Conservation (phyloP, 2,113 vertebrate genomes). For the Eulemur macaco region DNA sequence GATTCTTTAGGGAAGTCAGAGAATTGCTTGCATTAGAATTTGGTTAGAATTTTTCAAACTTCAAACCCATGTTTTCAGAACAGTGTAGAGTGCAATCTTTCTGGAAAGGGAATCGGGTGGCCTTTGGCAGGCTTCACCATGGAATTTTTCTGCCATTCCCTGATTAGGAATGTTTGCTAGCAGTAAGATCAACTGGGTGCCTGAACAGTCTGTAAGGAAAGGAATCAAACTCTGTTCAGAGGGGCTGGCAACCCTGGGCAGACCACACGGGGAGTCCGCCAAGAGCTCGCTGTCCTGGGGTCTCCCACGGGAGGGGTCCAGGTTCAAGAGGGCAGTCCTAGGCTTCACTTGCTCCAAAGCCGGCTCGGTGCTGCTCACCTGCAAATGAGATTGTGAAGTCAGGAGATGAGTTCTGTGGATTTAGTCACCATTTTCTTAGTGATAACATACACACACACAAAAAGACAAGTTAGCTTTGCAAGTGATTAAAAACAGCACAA, state of each 20-base stretch:
- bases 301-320: neutral
- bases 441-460: neutral
- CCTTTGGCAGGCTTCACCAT: rapidly evolving
- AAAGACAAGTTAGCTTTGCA: neutral
- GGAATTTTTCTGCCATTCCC: too few relatives aligned
- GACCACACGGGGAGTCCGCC: rapidly evolving
- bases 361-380: rapidly evolving
- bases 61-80: neutral
- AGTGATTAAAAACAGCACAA: neutral
- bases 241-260: neutral
- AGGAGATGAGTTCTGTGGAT: neutral
- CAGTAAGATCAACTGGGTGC: neutral
- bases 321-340: too few relatives aligned
- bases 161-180: neutral
- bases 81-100: rapidly evolving
- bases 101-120: neutral
- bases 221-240: neutral
- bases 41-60: neutral
- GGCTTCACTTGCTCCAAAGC: neutral
- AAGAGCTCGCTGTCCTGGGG: rapidly evolving
- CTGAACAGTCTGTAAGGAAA: neutral
- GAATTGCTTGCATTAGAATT: neutral
- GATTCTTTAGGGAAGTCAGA: neutral
- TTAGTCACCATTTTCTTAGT: neutral
- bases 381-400: neutral